A percentile compares a stretch with the other conserved stretches of the same genome.
phyloP scores from a whole-genome alignment of 2,888 invertebrate genomes.

The Heteromyza rotundicornis region DNA sequence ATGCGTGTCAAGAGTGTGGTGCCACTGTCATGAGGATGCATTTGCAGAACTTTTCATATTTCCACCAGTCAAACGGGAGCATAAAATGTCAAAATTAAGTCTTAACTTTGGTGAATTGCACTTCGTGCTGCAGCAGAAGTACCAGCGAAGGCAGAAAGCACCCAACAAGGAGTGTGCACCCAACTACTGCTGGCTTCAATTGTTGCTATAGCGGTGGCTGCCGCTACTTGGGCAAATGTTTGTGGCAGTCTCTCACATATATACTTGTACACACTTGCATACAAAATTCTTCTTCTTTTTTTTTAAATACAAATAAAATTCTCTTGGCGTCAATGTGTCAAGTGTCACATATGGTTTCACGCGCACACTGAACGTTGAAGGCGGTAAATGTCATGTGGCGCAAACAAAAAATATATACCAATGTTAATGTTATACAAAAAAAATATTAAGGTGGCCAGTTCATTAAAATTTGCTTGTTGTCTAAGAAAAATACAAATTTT shows the following conservation, averaged over 20 bases:
- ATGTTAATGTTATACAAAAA: too few relatives aligned
- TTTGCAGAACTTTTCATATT: background rate
- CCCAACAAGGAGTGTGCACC: background rate
- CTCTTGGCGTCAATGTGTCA: slow-evolving; percentile 1
- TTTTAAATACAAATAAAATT: too few relatives aligned
- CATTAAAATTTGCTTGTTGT: too few relatives aligned
- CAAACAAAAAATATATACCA: too few relatives aligned
- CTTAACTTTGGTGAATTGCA: too few relatives aligned
- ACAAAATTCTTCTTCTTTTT: too few relatives aligned
- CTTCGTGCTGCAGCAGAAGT: background rate
- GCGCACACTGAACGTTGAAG: too few relatives aligned
- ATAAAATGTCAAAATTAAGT: background rate
- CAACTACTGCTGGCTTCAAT: background rate
- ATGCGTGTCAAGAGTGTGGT: background rate
- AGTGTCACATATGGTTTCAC: background rate
- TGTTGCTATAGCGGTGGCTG: background rate
- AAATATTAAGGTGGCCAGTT: too few relatives aligned
- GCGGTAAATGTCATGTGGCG: too few relatives aligned
- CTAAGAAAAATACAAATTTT: too few relatives aligned
- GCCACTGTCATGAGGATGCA: background rate
- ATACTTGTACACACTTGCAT: too few relatives aligned
- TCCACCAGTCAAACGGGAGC: background rate
- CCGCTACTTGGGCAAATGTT: background rate
- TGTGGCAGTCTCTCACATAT: background rate
- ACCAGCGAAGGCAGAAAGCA: background rate